Base-by-base conservation (phyloP, 1,140 invertebrate genomes). In the Cheumatopsyche charites region DNA sequence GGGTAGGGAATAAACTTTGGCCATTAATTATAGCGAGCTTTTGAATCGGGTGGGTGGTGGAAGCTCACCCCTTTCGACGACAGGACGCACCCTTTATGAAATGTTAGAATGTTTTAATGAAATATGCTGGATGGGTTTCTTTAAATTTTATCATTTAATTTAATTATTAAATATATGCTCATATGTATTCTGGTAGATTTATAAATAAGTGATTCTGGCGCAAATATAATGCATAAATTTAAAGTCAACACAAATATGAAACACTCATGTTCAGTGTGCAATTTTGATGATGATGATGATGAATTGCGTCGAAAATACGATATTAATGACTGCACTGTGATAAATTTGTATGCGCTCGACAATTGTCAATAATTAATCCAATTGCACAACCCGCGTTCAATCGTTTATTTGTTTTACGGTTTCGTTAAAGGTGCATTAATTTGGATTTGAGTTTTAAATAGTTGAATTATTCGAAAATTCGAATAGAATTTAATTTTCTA, bases 11-110 rank as follows among this genome's bases (percentile, higher is more conserved):
- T 67, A 61, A 73, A 73, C 72, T 73, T 73, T 73, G 58, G 43
- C 72, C 72, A 73, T 73, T 73, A 73, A 73, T 73, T 73, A 73
- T 73, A 29, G 49, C 72, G 58, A 69, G 67, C 62, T 73, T 70
- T 62, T 73, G 72, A 70, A 73, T 73, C 72, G 55, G 62, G 66
- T 29, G 58, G 62, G 67, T 36, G 62, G 66, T 43, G 66, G 19
- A 13, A 7, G 67, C 3, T 19, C 25, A 11, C 21, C 43, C 11
- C 21, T 6, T n/a, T 7, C n/a, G 67, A 26, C 45, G 19, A 17
- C 25, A 29, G 45, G 62, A 65, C 62, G 63, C 13, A n/a, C 58
- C 52, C 19, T 36, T 73, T 70, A 73, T 70, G 67, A 73, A 73
- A 67, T 62, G 72, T 67, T 23, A 61, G 26, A 47, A 70, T 63